These are phyloP conservation scores for Mycetomoellerius zeteki DNA, from an alignment of 1,140 invertebrate species.

Conservation along the genomic window DNA sequence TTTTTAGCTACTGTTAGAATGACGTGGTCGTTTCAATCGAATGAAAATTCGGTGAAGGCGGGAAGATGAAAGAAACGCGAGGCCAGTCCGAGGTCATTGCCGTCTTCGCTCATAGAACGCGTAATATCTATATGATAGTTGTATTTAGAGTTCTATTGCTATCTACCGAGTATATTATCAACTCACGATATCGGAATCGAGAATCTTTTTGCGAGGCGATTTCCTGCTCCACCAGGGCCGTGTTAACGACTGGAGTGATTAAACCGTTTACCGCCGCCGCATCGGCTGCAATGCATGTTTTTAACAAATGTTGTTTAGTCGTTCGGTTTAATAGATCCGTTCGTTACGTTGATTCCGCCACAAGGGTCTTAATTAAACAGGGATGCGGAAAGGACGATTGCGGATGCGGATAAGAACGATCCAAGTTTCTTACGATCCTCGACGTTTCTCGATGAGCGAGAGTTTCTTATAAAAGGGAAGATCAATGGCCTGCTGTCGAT, in stretches of 20 bases:
- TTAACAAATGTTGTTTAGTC: slow-evolving; percentile 32
- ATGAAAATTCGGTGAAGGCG: slow-evolving; percentile 73
- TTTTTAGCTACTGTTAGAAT: too few species aligned
- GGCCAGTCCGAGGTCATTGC: slow-evolving; percentile 84
- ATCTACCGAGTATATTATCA: slow-evolving; percentile 76
- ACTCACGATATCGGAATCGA: slow-evolving; percentile 18
- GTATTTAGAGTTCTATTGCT: slow-evolving; percentile 75
- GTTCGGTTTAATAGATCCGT: slow-evolving; percentile 44
- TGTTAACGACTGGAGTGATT: slow-evolving; percentile 42
- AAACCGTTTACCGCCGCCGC: slow-evolving; percentile 18
- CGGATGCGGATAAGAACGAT: slow-evolving; percentile 21
- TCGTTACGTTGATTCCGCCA: slow-evolving; percentile 19
- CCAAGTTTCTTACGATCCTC: not conserved
- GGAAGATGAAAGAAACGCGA: slow-evolving; percentile 83
- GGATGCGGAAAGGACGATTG: slow-evolving; percentile 37
- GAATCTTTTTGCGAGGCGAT: slow-evolving; percentile 29
- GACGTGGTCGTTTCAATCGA: slow-evolving; percentile 62
- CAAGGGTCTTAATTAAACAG: slow-evolving; percentile 41
- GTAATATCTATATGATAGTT: slow-evolving; percentile 57
- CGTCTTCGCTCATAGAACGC: slow-evolving; percentile 76
- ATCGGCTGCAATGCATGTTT: slow-evolving; percentile 40
- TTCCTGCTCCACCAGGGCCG: slow-evolving; percentile 23
- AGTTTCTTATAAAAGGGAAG: slow-evolving; percentile 33
- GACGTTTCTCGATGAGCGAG: not conserved
- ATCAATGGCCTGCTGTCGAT: slow-evolving; percentile 26